A percentile compares a stretch with the other conserved stretches of the same genome.
Evolutionary conservation across 2,888 invertebrate species (phyloP).

Genomic region (Ethmia dodecea): DNA sequence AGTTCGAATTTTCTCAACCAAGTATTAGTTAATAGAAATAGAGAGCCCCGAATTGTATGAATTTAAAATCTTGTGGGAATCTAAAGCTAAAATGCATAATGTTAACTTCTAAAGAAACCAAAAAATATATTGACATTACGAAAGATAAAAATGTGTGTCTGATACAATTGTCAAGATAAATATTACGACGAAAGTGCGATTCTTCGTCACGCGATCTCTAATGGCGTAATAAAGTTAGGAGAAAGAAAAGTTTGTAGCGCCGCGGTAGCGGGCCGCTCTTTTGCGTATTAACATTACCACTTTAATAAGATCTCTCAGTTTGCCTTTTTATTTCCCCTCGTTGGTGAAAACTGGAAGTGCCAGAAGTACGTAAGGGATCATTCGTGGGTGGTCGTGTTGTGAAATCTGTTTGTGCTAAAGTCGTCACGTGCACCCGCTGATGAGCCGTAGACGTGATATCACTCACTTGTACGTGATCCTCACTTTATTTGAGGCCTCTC

Average conservation of each 20-base stretch:
- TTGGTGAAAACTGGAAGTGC: conserved; percentile 18
- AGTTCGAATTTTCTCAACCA: no score
- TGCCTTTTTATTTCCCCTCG: conserved; percentile 31
- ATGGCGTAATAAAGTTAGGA: conserved; percentile 71
- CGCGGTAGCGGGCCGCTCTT: conserved; percentile 49
- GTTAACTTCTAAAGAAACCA: no score
- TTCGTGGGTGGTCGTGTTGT: conserved; percentile 49
- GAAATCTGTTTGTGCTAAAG: conserved; percentile 75
- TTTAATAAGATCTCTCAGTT: conserved; percentile 35
- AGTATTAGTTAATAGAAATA: no score
- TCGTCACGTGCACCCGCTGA: conserved; percentile 75
- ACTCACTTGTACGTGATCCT: conserved; percentile 71
- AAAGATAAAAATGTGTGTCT: conserved; percentile 34
- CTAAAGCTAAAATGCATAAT: no score
- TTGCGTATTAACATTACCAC: conserved; percentile 67
- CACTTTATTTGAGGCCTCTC: conserved; percentile 58
- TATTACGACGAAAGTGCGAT: conserved; percentile 56
- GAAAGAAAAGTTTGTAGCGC: conserved; percentile 64
- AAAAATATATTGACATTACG: conserved; percentile 9
- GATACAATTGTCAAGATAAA: conserved; percentile 57
- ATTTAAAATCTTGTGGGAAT: no score
- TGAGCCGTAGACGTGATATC: conserved; percentile 76
- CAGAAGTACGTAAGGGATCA: conserved; percentile 33
- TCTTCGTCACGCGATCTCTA: conserved; percentile 69
- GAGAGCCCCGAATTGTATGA: no score